These are phyloP conservation scores for Dendroctonus ponderosae DNA, from an alignment of 1,140 invertebrate species.

Conservation along the genomic window DNA sequence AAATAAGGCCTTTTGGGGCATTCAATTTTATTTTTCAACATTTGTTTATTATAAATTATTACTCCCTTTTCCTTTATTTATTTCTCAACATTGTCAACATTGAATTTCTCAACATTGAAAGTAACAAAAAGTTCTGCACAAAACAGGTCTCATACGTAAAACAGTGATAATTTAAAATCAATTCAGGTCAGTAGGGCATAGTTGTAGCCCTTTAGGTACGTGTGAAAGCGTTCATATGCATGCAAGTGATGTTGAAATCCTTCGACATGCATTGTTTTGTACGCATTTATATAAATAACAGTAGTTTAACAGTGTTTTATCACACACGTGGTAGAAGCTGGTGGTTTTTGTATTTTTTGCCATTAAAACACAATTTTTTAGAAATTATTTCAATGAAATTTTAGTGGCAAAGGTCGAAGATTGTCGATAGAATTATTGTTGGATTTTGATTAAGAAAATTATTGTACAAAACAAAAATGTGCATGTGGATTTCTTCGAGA, in stretches of 20 bases:
- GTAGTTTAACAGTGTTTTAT: not conserved
- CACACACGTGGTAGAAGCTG: not conserved
- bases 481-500: not conserved
- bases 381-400: too few species aligned
- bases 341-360: not conserved
- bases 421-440: too few species aligned
- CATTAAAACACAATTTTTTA: not conserved
- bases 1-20: too few species aligned
- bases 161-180: conserved; percentile 8
- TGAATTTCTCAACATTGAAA: too few species aligned
- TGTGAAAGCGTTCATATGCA: not conserved
- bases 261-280: not conserved
- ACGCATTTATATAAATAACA: not conserved
- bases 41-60: too few species aligned
- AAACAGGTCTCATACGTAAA: not conserved
- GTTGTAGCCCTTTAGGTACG: not conserved
- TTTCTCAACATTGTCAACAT: too few species aligned
- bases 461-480: not conserved
- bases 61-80: too few species aligned
- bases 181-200: conserved; percentile 12
- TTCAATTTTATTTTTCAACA: too few species aligned
- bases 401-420: too few species aligned
- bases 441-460: too few species aligned
- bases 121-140: too few species aligned
- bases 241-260: not conserved